These are phyloP conservation scores for Plutomurus gul DNA, from an alignment of 1,140 invertebrate species.

Conservation along the genomic window DNA sequence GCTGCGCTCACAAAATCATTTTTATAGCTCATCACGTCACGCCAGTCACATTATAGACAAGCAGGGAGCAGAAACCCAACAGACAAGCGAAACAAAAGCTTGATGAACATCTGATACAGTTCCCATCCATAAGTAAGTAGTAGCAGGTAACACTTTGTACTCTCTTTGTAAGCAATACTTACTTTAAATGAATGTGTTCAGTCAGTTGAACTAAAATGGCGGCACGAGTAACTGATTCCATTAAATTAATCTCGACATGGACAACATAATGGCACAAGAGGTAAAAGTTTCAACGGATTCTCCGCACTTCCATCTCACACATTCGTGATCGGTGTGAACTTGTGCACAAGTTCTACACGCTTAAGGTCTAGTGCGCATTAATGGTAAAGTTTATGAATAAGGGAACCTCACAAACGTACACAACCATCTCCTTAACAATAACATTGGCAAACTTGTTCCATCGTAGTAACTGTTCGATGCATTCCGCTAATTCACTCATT, in stretches of 20 bases:
- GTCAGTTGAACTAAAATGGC: background rate
- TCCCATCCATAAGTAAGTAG: background rate
- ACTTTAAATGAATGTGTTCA: background rate
- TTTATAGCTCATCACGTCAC: conserved; percentile 5
- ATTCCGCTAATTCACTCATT: no score
- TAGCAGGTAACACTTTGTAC: conserved; percentile 1
- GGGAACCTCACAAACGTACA: no score
- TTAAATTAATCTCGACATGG: background rate
- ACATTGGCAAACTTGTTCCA: no score
- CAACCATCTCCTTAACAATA: no score
- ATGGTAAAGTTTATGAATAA: no score
- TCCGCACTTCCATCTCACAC: background rate
- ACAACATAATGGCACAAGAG: conserved; percentile 1
- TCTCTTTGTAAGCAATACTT: no score
- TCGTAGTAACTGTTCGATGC: no score
- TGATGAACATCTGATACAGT: conserved; percentile 17
- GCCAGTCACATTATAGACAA: background rate
- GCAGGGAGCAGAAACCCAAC: background rate
- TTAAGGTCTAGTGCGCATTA: no score
- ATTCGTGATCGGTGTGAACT: background rate
- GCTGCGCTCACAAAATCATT: background rate
- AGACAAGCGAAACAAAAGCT: conserved; percentile 15
- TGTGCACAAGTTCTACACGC: background rate
- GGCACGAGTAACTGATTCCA: conserved; percentile 4
- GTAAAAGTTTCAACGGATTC: conserved; percentile 7